Evolutionary conservation across 2,888 invertebrate genomes (phyloP).

Genomic region (Seira musarum): DNA sequence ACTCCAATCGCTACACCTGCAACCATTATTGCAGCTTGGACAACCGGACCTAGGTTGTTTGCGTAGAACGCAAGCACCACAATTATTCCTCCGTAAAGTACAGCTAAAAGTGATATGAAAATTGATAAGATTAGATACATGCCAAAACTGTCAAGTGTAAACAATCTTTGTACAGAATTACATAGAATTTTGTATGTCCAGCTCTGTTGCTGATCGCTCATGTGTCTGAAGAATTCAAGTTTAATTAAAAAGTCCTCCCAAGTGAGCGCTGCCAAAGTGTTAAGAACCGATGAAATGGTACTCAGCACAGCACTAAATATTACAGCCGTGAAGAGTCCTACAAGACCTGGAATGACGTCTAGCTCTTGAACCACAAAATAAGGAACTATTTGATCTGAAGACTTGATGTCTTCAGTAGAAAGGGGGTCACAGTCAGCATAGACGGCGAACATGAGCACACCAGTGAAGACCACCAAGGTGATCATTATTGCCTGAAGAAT

Average conservation of each 20-base stretch:
- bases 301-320: slow-evolving; percentile 65
- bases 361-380: slow-evolving; percentile 65
- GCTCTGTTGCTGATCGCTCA: slow-evolving; percentile 54
- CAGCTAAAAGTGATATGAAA: slow-evolving; percentile 36
- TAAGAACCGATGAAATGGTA: slow-evolving; percentile 63
- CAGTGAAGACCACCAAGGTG: slow-evolving; percentile 61
- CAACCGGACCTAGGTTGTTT: slow-evolving; percentile 62
- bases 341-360: slow-evolving; percentile 65
- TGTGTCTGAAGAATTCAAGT: slow-evolving; percentile 49
- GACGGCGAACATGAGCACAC: slow-evolving; percentile 61
- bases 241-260: slow-evolving; percentile 66
- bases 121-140: neutral
- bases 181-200: slow-evolving; percentile 54
- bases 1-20: slow-evolving; percentile 56
- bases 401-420: slow-evolving; percentile 48
- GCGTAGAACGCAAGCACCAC: slow-evolving; percentile 62
- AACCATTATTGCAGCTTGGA: slow-evolving; percentile 62
- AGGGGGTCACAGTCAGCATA: slow-evolving; percentile 65
- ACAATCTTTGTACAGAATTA: slow-evolving; percentile 21
- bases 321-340: slow-evolving; percentile 65
- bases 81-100: slow-evolving; percentile 51
- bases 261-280: slow-evolving; percentile 65
- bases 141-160: neutral
- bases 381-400: slow-evolving; percentile 64
- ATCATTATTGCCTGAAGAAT: no score